Percentiles rank a stretch among this genome's conserved stretches.
Evolutionary conservation across 1,140 invertebrate species (phyloP).

Genomic region (Pygmarrhopalites habei): DNA sequence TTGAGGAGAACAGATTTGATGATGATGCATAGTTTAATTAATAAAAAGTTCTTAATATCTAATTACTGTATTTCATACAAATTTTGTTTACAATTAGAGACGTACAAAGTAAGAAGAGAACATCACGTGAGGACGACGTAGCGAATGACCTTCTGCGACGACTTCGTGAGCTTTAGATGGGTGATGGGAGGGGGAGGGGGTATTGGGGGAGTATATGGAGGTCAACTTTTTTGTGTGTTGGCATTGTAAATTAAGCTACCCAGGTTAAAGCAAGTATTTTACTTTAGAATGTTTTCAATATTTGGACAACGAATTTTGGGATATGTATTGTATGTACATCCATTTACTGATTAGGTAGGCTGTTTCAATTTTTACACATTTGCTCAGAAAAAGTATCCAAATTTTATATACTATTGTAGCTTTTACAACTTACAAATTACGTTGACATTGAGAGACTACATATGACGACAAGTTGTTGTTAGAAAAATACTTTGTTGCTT

Average conservation of each 20-base stretch:
- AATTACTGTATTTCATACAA: conserved; percentile 8
- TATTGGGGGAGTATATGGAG: too few species aligned
- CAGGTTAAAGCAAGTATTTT: too few species aligned
- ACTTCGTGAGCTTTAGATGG: conserved; percentile 16
- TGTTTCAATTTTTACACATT: too few species aligned
- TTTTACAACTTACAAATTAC: too few species aligned
- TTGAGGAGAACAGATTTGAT: background rate
- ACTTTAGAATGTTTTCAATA: too few species aligned
- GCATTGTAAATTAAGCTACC: too few species aligned
- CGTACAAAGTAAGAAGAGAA: conserved; percentile 7
- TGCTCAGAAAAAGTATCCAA: background rate
- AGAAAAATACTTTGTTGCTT: background rate
- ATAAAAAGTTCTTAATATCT: background rate
- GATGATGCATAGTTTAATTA: background rate
- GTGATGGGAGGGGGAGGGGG: background rate
- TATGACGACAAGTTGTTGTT: background rate
- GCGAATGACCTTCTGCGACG: conserved; percentile 20
- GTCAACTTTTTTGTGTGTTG: too few species aligned
- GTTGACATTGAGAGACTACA: too few species aligned
- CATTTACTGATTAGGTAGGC: too few species aligned
- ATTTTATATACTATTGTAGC: too few species aligned
- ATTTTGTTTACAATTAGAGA: conserved; percentile 15
- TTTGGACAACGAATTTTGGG: too few species aligned
- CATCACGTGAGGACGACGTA: conserved; percentile 14
- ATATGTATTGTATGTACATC: too few species aligned